Percentiles rank a stretch among this genome's conserved stretches.
Evolutionary conservation across 2,113 vertebrate species (phyloP).

Genomic region (Mugil cephalus): DNA sequence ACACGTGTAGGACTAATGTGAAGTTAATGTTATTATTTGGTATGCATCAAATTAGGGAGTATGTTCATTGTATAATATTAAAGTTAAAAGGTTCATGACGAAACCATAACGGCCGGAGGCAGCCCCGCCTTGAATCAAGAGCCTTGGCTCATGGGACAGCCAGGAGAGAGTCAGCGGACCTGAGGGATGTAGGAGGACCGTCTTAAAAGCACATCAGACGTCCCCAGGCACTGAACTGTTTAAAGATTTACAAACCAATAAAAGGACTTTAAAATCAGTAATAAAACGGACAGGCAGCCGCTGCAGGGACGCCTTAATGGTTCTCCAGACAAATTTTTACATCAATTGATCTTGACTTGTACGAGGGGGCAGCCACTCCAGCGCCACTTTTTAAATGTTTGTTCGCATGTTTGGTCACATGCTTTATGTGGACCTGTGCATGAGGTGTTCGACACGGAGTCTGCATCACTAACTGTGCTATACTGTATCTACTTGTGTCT

Average conservation of each 20-base stretch:
- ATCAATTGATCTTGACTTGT: too few species aligned
- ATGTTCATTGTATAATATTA: too few species aligned
- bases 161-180: slow-evolving; percentile 25
- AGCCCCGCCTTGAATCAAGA: neutral
- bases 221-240: slow-evolving; percentile 14
- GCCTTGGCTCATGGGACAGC: neutral
- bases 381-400: too few species aligned
- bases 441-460: too few species aligned
- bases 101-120: neutral
- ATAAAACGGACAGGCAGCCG: slow-evolving; percentile 18
- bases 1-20: too few species aligned
- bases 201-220: slow-evolving; percentile 23
- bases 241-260: slow-evolving; percentile 44
- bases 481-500: neutral
- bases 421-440: neutral
- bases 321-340: too few species aligned
- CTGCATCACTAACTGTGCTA: too few species aligned
- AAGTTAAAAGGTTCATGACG: neutral
- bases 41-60: neutral
- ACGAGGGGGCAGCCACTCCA: too few species aligned
- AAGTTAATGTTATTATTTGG: too few species aligned
- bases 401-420: neutral
- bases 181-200: slow-evolving; percentile 7
- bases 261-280: slow-evolving; percentile 32
- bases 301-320: neutral